Evolutionary conservation across 2,113 vertebrate genomes (phyloP).

Genomic region (Serranochromis macrocephalus): DNA sequence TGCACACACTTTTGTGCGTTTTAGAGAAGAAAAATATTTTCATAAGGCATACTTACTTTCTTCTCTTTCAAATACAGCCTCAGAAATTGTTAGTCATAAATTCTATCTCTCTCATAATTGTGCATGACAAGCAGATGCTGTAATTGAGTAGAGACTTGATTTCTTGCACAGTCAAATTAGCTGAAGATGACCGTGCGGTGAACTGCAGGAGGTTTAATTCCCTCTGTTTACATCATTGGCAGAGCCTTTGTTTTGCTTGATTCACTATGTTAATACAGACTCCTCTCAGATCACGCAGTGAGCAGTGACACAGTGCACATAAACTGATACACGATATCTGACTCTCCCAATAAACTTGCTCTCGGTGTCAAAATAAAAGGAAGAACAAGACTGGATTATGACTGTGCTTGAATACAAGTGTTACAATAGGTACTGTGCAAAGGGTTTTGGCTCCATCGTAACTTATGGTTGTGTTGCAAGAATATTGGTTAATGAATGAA

Average conservation of each 20-base stretch:
- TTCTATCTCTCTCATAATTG: constrained; percentile 16
- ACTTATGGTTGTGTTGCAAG: not conserved
- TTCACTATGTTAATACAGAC: constrained; percentile 63
- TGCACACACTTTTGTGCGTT: constrained; percentile 36
- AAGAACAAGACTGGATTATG: not conserved
- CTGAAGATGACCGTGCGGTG: constrained; percentile 59
- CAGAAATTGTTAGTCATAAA: constrained; percentile 20
- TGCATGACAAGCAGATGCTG: constrained; percentile 47
- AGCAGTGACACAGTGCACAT: constrained; percentile 27
- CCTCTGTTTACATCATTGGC: constrained; percentile 57
- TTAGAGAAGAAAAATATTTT: constrained; percentile 21
- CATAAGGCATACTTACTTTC: not conserved
- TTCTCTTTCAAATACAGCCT: constrained; percentile 27
- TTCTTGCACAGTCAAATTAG: constrained; percentile 52
- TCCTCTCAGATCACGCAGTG: constrained; percentile 45
- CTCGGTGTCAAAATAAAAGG: constrained; percentile 26
- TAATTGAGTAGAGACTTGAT: constrained; percentile 54
- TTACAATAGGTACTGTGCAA: not conserved
- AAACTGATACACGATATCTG: not conserved
- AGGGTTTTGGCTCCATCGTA: not conserved
- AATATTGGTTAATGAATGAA: not conserved
- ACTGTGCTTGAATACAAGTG: not conserved
- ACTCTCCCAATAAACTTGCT: constrained; percentile 19
- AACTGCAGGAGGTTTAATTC: constrained; percentile 65
- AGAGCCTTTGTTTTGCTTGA: constrained; percentile 63